Conservation (phyloP, 2,797 vertebrate genomes). For the Xenopus petersii region DNA sequence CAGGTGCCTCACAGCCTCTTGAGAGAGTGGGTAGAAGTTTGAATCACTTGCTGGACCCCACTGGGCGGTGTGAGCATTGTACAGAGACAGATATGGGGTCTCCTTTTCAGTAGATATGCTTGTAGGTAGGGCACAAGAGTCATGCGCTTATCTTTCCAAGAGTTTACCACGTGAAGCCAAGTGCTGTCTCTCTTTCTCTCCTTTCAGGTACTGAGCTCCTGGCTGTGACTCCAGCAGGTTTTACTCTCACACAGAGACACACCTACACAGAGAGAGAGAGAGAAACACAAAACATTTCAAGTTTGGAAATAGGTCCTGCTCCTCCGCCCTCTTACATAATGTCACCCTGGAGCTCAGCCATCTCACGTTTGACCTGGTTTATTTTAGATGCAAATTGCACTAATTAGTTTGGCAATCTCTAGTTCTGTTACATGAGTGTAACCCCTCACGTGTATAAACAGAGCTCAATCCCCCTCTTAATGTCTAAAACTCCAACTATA, state of each 20-base stretch:
- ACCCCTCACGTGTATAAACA: too few relatives aligned
- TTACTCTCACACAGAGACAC: conserved; percentile 16
- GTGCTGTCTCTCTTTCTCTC: not conserved
- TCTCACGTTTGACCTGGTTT: conserved; percentile 44
- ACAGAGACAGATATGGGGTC: not conserved
- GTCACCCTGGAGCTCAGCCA: conserved; percentile 23
- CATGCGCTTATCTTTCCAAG: too few relatives aligned
- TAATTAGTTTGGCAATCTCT: conserved; percentile 37
- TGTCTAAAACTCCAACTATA: too few relatives aligned
- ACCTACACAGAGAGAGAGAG: conserved; percentile 22
- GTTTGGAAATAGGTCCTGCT: not conserved
- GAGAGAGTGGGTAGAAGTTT: not conserved
- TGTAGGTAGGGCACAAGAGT: not conserved
- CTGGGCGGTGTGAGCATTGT: conserved; percentile 18
- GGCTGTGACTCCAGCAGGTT: conserved; percentile 8
- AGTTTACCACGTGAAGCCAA: not conserved
- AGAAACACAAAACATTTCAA: conserved; percentile 26
- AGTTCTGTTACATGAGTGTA: conserved; percentile 7
- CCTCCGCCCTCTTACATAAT: conserved; percentile 40
- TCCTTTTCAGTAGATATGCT: not conserved
- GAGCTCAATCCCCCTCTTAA: too few relatives aligned
- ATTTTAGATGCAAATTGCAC: conserved; percentile 15
- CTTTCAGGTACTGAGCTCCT: conserved; percentile 25
- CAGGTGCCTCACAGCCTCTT: conserved; percentile 7
- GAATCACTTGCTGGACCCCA: not conserved